A percentile compares a stretch with the other conserved stretches of the same genome.
Evolutionary conservation across 1,140 invertebrate species (phyloP).

Genomic region (Ylistrum balloti): DNA sequence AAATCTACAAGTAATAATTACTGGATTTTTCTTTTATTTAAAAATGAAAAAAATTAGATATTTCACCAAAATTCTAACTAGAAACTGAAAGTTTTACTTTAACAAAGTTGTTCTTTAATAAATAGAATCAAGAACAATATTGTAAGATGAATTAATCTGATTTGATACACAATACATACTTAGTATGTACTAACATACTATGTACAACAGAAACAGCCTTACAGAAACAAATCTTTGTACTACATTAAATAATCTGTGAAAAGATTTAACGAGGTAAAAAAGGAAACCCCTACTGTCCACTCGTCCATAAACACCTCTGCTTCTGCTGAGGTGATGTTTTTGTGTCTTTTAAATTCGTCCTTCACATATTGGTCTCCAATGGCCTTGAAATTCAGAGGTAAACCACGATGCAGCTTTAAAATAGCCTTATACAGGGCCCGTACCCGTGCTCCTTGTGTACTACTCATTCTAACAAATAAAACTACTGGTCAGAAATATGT

Average conservation of each 20-base stretch:
- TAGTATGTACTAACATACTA: too few relatives aligned
- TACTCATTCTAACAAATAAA: neutral
- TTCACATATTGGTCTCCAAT: slow-evolving; percentile 90
- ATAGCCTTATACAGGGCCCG: slow-evolving; percentile 93
- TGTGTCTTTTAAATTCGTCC: slow-evolving; percentile 94
- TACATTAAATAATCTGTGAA: too few relatives aligned
- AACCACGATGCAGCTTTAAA: slow-evolving; percentile 91
- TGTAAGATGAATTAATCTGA: neutral
- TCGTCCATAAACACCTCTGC: slow-evolving; percentile 91
- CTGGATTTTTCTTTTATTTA: too few relatives aligned
- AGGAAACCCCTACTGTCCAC: slow-evolving; percentile 90
- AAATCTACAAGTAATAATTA: neutral
- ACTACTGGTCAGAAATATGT: neutral
- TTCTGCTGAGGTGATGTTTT: slow-evolving; percentile 88
- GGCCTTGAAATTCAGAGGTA: slow-evolving; percentile 88
- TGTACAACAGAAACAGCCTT: neutral
- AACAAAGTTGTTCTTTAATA: neutral
- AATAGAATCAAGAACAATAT: neutral
- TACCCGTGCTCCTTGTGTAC: slow-evolving; percentile 87
- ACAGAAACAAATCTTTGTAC: neutral
- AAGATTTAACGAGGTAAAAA: too few relatives aligned
- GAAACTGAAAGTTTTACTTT: neutral
- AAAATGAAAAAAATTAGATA: too few relatives aligned
- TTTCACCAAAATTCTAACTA: neutral
- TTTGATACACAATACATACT: neutral